These are phyloP conservation scores for Cataglyphis albicans DNA, from an alignment of 2,888 invertebrate species.

Conservation along the genomic window DNA sequence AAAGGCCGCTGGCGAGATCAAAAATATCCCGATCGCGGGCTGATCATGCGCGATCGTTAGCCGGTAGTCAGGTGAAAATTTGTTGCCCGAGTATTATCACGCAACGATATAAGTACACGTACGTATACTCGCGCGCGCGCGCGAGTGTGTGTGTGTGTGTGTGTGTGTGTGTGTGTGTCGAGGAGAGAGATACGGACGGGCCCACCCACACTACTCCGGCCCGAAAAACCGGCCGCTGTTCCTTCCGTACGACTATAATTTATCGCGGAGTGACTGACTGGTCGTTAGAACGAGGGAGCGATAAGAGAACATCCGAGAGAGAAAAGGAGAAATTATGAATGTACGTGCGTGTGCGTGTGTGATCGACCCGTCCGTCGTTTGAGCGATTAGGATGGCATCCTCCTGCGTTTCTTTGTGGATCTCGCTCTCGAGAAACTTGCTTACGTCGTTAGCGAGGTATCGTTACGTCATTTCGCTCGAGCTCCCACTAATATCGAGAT, in stretches of 20 bases:
- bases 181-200: conserved; percentile 76
- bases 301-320: conserved; percentile 20
- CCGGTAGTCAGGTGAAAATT: conserved; percentile 80
- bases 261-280: conserved; percentile 81
- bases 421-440: conserved; percentile 38
- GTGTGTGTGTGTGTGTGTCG: not conserved
- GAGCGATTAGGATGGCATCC: conserved; percentile 61
- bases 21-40: conserved; percentile 69
- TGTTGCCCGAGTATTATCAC: conserved; percentile 69
- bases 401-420: conserved; percentile 61
- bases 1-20: conserved; percentile 59
- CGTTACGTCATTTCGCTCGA: conserved; percentile 44
- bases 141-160: not conserved
- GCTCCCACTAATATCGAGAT: conserved; percentile 1
- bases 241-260: conserved; percentile 81
- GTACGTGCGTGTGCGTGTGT: conserved; percentile 18
- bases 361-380: conserved; percentile 60
- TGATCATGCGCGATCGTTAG: conserved; percentile 70
- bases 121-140: not conserved
- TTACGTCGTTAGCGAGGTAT: conserved; percentile 41
- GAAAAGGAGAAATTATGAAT: conserved; percentile 24
- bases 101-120: conserved; percentile 18
- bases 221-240: conserved; percentile 80
- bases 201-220: conserved; percentile 78
- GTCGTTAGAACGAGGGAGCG: conserved; percentile 72